Conservation (phyloP, 2,113 vertebrate species). For the Phaetusa simplex region DNA sequence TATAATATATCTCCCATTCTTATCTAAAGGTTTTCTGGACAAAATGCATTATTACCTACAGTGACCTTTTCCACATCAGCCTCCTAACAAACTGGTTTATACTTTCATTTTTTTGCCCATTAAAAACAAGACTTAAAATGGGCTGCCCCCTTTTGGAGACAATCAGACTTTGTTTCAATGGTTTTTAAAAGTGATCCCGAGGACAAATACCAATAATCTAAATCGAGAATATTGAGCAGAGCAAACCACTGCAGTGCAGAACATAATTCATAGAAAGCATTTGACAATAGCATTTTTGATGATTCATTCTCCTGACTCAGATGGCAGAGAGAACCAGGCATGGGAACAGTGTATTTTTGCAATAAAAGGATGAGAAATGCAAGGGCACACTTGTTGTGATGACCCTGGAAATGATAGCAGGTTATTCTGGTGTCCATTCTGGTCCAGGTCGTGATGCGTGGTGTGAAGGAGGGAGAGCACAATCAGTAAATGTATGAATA, state of each 20-base stretch:
- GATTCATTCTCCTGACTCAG: constrained; percentile 61
- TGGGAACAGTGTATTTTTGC: neutral
- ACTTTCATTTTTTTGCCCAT: neutral
- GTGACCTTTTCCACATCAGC: neutral
- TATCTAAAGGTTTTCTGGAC: neutral
- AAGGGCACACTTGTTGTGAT: neutral
- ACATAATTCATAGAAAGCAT: constrained; percentile 64
- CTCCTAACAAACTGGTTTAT: neutral
- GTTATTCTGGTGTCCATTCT: neutral
- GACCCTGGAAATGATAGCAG: neutral
- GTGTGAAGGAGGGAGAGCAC: neutral
- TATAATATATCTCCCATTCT: neutral
- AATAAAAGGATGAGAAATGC: neutral
- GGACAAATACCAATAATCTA: neutral
- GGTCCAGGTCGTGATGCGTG: neutral
- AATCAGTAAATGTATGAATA: neutral
- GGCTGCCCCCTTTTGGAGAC: constrained; percentile 5
- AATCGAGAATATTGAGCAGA: neutral
- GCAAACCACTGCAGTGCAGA: constrained; percentile 50
- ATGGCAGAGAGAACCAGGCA: constrained; percentile 19
- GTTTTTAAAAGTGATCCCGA: neutral
- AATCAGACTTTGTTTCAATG: neutral
- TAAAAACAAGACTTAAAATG: neutral
- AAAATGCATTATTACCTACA: neutral
- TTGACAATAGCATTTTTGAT: constrained; percentile 63